Percentiles rank a stretch among this genome's conserved stretches.
Evolutionary conservation across 1,140 invertebrate genomes (phyloP).

Genomic region (Camponotus vicinus): DNA sequence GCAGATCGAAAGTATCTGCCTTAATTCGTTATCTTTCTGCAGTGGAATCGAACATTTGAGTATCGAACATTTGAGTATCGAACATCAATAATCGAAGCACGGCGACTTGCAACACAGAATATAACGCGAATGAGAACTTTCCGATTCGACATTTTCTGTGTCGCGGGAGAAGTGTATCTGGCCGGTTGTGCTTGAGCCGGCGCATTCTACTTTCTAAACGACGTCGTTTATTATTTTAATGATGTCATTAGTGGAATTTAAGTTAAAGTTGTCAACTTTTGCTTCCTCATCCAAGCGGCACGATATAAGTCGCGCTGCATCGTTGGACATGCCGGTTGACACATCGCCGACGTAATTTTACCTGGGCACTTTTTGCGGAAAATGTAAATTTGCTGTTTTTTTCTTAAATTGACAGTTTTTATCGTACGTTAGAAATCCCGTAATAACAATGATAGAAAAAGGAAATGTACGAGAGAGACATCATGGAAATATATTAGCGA

Average conservation of each 20-base stretch:
- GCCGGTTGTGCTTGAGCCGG: constrained; percentile 14
- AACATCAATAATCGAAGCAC: constrained; percentile 44
- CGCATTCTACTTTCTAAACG: constrained; percentile 70
- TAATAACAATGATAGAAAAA: not conserved
- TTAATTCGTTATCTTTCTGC: constrained; percentile 20
- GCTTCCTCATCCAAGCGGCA: constrained; percentile 30
- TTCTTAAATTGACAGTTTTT: not conserved
- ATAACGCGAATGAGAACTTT: constrained; percentile 17
- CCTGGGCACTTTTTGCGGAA: not conserved
- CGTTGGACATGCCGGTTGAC: constrained; percentile 10
- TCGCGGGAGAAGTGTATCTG: not conserved
- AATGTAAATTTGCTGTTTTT: not conserved
- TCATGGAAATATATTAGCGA: not conserved
- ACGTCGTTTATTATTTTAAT: constrained; percentile 81
- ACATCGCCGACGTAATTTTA: constrained; percentile 42
- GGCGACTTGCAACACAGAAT: not conserved
- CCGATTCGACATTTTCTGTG: constrained; percentile 9
- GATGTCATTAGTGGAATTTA: constrained; percentile 79
- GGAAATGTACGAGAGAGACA: not conserved
- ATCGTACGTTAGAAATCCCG: not conserved
- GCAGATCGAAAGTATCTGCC: not conserved
- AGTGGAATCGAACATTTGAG: not conserved
- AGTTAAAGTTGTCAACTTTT: constrained; percentile 75
- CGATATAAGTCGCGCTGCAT: constrained; percentile 42
- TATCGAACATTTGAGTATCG: constrained; percentile 12